These are phyloP conservation scores for Temnothorax rugatulus DNA, from an alignment of 2,888 invertebrate species.

Conservation along the genomic window DNA sequence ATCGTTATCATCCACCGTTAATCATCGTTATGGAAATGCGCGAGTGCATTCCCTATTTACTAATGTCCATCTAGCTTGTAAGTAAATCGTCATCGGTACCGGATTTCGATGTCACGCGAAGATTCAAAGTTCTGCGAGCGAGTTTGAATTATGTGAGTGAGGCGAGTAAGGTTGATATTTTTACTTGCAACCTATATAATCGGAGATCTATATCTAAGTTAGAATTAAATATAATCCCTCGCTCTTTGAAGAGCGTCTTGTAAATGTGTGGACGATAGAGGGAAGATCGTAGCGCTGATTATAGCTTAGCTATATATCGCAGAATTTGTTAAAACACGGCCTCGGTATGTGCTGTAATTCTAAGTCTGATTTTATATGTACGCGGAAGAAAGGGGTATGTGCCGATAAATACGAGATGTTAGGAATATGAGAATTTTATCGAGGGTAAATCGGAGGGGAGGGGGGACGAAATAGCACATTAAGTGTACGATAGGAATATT, in stretches of 20 bases:
- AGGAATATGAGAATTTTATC: slow-evolving; percentile 70
- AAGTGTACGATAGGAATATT: slow-evolving; percentile 55
- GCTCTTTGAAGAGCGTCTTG: slow-evolving; percentile 6
- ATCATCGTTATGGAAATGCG: slow-evolving; percentile 25
- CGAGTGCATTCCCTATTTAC: slow-evolving; percentile 46
- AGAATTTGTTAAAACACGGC: slow-evolving; percentile 56
- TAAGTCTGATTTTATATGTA: slow-evolving; percentile 79
- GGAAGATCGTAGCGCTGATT: slow-evolving; percentile 16
- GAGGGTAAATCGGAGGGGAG: slow-evolving; percentile 39
- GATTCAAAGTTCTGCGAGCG: slow-evolving; percentile 24
- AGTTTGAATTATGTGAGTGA: slow-evolving; percentile 37
- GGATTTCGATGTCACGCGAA: slow-evolving; percentile 32
- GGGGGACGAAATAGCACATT: slow-evolving; percentile 25
- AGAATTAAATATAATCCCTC: slow-evolving; percentile 32
- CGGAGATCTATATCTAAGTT: slow-evolving; percentile 30
- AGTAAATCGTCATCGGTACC: slow-evolving; percentile 22
- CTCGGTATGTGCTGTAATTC: slow-evolving; percentile 59
- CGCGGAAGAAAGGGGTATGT: slow-evolving; percentile 39
- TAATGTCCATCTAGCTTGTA: slow-evolving; percentile 28
- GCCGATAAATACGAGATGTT: slow-evolving; percentile 62
- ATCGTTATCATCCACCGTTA: background rate
- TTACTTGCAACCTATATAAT: slow-evolving; percentile 30
- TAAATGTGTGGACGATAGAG: slow-evolving; percentile 20
- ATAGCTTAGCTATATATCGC: slow-evolving; percentile 32
- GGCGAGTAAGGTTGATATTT: slow-evolving; percentile 25